Evolutionary conservation across 2,797 vertebrate genomes (phyloP), one percentile per base, ranked within the genome.

Genomic region (Basileuterus tristriatus): DNA sequence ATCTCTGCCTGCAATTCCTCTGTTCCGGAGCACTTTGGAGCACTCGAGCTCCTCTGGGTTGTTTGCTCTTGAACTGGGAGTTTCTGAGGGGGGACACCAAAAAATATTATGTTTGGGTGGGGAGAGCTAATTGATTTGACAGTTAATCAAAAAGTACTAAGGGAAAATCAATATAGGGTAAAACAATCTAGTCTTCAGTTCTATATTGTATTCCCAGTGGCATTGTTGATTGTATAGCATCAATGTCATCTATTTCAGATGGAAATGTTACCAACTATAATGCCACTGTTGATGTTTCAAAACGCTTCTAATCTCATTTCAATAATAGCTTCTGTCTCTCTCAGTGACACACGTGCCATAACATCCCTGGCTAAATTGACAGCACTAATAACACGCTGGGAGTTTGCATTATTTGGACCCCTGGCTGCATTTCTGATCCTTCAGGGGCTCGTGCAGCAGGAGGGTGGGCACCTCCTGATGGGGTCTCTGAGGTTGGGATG

Each of bases 241-340:
- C 97, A 93, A 32, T 95, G 94, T 96, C 97, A 95, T 96, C 95
- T 97, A 88, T 96, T 97, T 97, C 32, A 97, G 96, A 97, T 96
- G 91, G 94, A 93, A 97, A 96, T 92, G 92, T 96, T 98, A 97
- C 95, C 95, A 96, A 95, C 96, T 65, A 79, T 96, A 97, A 97
- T 97, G 97, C 96, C 95, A 97, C 97, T 97, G 97, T 97, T 98
- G 97, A 94, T 98, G 96, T 97, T 98, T 98, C 96, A 96, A 86
- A 97, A 97, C 8, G 95, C 97, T 96, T 97, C 97, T 97, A 97
- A 97, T 97, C 97, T 96, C 95, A 97, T 98, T 97, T 97, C 97
- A 97, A 96, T 98, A 98, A 98, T 98, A 97, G 97, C 97, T 97
- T 97, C 97, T 98, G 97, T 98, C 98, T 98, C 96, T 97, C 91